Base-by-base conservation (phyloP, 1,140 invertebrate species). In the Atta cephalotes region DNA sequence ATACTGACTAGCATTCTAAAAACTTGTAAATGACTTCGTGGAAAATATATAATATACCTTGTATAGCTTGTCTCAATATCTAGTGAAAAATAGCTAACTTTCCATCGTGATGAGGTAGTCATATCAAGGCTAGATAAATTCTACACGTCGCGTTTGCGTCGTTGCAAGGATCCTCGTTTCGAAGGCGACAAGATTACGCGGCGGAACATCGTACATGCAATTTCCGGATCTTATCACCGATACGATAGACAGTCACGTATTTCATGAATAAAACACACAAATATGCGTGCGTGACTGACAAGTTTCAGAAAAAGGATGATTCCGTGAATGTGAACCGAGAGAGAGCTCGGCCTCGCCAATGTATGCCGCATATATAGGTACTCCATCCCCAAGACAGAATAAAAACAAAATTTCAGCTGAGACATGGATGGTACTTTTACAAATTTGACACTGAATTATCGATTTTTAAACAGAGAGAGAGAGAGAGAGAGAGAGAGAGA, bases 231-330 rank as follows among this genome's bases (percentile, higher is more conserved):
- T 90, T 91, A 91, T 91, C 89, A 71, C 21, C 28, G 76, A 90
- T 72, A 60, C 81, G 89, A 90, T 90, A 91, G 89, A 91, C 89
- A 91, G 91, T 84, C 74, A 51, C 84, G 88, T 88, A 91, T 91
- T 89, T 88, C 91, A 92, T 92, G 91, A 92, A 92, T 92, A 92
- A 92, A 91, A 91, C 90, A 92, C 88, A 81, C 74, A 91, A 91
- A 89, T 91, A 85, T 89, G 88, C 72, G 62, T 58, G 82, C 66
- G 49, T 74, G 21, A 66, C 74, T 91, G 90, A 92, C 89, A 91
- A 89, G 84, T 80, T 65, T 80, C 79, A 53, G 86, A 65, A 85
- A 82, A 70, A 70, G 62, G 76, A 77, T 63, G 68, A 31, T n/a
- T 53, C 60, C 28, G 45, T 35, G 45, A 53, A 76, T 77, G 65